phyloP scores from a whole-genome alignment of 2,113 vertebrate species.

The Vimba vimba region DNA sequence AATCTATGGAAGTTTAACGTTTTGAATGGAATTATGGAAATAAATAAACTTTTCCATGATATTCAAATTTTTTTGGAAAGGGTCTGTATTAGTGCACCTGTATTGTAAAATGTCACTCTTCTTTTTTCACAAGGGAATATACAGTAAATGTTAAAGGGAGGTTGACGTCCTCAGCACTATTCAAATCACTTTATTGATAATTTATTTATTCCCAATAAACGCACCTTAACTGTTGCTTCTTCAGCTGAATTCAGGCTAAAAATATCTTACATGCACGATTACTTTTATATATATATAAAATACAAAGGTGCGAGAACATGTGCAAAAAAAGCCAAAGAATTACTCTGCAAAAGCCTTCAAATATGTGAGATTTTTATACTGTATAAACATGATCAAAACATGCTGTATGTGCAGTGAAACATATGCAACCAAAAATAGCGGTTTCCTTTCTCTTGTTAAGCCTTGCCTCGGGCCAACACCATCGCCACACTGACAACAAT shows the following conservation, averaged over 20 bases:
- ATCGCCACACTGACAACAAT: slow-evolving; percentile 23
- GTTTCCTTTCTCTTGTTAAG: slow-evolving; percentile 23
- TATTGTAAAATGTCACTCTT: background rate
- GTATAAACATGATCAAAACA: background rate
- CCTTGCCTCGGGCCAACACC: slow-evolving; percentile 21
- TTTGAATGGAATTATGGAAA: too few species aligned
- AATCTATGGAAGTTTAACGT: too few species aligned
- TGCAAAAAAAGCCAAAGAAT: background rate
- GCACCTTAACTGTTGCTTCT: background rate
- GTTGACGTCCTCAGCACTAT: too few species aligned
- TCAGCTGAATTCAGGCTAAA: background rate
- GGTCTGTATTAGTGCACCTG: too few species aligned
- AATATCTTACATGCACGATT: background rate
- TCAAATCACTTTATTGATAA: too few species aligned
- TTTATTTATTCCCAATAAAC: too few species aligned
- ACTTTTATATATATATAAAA: too few species aligned
- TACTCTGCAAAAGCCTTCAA: background rate
- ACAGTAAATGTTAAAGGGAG: too few species aligned
- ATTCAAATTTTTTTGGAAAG: too few species aligned
- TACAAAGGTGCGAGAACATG: too few species aligned
- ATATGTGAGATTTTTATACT: background rate
- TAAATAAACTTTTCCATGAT: too few species aligned
- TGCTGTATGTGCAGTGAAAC: background rate
- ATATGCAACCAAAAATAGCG: background rate
- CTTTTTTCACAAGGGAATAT: background rate